Conservation (phyloP, 2,888 invertebrate genomes). For the Mylabris sibirica region DNA sequence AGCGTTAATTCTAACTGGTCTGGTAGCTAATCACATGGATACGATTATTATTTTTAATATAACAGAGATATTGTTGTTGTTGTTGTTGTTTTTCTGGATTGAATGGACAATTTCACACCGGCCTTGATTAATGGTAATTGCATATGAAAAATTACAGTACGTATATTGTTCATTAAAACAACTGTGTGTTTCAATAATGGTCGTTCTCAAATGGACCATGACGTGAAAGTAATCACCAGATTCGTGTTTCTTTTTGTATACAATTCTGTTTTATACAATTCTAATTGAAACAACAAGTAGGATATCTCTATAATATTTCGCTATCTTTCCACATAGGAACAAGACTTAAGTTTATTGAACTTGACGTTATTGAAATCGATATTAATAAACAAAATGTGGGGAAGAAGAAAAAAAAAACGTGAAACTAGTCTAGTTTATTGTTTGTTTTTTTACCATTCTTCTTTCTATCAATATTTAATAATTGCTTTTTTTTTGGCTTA, state of each 20-base stretch:
- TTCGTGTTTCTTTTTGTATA: too few species aligned
- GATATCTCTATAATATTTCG: not conserved
- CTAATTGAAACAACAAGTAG: slow-evolving; percentile 23
- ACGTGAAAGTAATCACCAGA: slow-evolving; percentile 10
- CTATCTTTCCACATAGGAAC: not conserved
- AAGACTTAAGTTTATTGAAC: slow-evolving; percentile 21
- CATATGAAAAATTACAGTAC: slow-evolving; percentile 14
- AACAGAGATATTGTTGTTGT: not conserved
- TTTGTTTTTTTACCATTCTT: too few species aligned
- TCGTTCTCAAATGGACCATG: slow-evolving; percentile 24
- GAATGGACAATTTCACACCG: not conserved
- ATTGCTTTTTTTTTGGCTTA: slow-evolving; percentile 51
- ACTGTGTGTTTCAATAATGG: slow-evolving; percentile 10
- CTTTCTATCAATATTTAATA: not conserved
- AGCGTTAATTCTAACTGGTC: slow-evolving; percentile 6
- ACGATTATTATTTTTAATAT: not conserved
- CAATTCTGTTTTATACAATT: slow-evolving; percentile 12
- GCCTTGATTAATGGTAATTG: slow-evolving; percentile 16
- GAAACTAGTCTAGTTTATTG: not conserved
- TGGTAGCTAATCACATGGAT: not conserved
- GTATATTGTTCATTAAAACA: slow-evolving; percentile 2
- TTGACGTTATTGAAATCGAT: slow-evolving; percentile 25
- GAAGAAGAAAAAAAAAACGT: not conserved
- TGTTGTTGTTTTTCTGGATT: not conserved
- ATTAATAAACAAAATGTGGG: not conserved